phyloP scores from a whole-genome alignment of 2,888 invertebrate genomes.

The Brachycybe producta region DNA sequence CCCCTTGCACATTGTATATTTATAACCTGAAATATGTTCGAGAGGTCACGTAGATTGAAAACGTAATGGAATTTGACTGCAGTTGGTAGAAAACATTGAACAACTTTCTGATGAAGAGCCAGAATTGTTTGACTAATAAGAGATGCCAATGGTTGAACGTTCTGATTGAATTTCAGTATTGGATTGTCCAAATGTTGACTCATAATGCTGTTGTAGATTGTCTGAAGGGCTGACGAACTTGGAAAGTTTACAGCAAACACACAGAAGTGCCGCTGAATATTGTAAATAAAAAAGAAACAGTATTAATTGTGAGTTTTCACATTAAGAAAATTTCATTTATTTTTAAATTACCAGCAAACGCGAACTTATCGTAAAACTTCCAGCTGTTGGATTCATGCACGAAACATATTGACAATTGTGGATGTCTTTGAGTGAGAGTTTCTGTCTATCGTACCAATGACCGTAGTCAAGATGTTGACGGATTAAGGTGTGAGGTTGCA shows the following conservation, averaged over 20 bases:
- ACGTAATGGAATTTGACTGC: constrained; percentile 94
- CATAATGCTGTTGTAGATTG: constrained; percentile 79
- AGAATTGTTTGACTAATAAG: constrained; percentile 71
- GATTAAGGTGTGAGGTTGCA: constrained; percentile 89
- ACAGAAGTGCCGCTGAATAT: constrained; percentile 36
- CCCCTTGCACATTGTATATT: constrained; percentile 7
- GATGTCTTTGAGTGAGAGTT: constrained; percentile 79
- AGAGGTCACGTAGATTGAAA: constrained; percentile 86
- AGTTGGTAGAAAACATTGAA: constrained; percentile 81
- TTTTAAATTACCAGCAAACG: constrained; percentile 50
- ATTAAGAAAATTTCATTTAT: background rate
- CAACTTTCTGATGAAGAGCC: constrained; percentile 69
- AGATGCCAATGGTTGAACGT: constrained; percentile 52
- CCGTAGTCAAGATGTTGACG: constrained; percentile 90
- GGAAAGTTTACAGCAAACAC: constrained; percentile 56
- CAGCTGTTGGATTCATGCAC: constrained; percentile 97
- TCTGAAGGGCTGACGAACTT: constrained; percentile 64
- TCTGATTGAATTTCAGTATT: constrained; percentile 60
- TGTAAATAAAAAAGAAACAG: constrained; percentile 3
- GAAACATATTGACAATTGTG: constrained; percentile 94
- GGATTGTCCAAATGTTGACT: constrained; percentile 70
- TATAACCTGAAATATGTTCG: constrained; percentile 90
- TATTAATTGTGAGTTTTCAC: background rate
- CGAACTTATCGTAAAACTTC: constrained; percentile 92
- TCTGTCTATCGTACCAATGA: constrained; percentile 91